phyloP scores from a whole-genome alignment of 2,113 vertebrate genomes.

The Globicephala melas region DNA sequence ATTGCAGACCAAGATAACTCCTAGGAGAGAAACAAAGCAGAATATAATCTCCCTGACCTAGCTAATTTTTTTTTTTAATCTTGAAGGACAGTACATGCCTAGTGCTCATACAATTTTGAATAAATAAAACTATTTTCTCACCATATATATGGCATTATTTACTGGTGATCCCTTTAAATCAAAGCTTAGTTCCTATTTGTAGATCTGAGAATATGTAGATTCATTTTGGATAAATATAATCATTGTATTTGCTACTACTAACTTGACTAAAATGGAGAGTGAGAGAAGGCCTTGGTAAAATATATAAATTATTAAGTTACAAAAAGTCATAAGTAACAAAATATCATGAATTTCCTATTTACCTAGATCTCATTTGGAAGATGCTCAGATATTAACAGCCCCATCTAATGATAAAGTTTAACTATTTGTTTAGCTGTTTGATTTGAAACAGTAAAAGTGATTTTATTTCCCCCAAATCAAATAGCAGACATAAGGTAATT shows the following conservation, averaged over 20 bases:
- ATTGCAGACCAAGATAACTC: slow-evolving; percentile 18
- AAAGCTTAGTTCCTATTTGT: background rate
- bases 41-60: slow-evolving; percentile 25
- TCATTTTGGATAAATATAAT: background rate
- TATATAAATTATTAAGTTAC: background rate
- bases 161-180: background rate
- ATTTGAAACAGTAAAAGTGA: slow-evolving; percentile 14
- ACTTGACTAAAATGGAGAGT: background rate
- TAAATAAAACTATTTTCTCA: background rate
- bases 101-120: background rate
- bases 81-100: background rate
- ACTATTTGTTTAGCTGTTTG: slow-evolving; percentile 15
- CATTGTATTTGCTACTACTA: background rate
- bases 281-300: background rate
- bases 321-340: background rate
- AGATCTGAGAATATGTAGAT: background rate
- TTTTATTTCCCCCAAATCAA: background rate
- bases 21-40: slow-evolving; percentile 11
- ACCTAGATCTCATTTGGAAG: background rate
- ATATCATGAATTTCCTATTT: background rate
- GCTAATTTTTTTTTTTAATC: background rate
- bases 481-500: background rate
- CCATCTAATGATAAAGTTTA: background rate
- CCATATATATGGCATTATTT: background rate
- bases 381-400: background rate